These are phyloP conservation scores for Odocoileus virginianus DNA, from an alignment of 2,113 vertebrate species.

Conservation along the genomic window DNA sequence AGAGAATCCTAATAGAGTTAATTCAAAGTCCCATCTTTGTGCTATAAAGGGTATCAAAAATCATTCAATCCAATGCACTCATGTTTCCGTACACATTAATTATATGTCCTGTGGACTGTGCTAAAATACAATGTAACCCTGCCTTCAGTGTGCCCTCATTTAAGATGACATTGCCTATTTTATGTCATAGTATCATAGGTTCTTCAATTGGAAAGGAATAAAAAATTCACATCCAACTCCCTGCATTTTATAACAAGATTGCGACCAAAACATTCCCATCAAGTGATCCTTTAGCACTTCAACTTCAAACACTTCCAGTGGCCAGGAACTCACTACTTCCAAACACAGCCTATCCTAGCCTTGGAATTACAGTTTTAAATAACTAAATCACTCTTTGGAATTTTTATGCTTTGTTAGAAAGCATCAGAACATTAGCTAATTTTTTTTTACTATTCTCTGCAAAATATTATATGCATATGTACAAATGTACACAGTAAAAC, in stretches of 20 bases:
- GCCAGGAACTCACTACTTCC: not conserved
- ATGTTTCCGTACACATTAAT: not conserved
- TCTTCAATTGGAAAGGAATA: not conserved
- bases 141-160: not conserved
- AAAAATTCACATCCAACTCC: not conserved
- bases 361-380: not conserved
- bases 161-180: not conserved
- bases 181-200: not conserved
- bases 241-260: not conserved
- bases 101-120: not conserved
- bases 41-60: not conserved
- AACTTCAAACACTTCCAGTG: not conserved
- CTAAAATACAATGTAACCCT: not conserved
- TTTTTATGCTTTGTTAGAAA: not conserved
- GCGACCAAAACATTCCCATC: constrained; percentile 6
- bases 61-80: not conserved
- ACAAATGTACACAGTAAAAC: not conserved
- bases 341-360: not conserved
- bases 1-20: not conserved
- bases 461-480: not conserved
- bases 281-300: not conserved
- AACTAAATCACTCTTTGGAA: not conserved
- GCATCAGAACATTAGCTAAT: not conserved
- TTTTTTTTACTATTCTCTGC: not conserved
- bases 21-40: not conserved